These are phyloP conservation scores for Benthosema pterotum DNA, from an alignment of 2,797 vertebrate genomes.

Conservation along the genomic window DNA sequence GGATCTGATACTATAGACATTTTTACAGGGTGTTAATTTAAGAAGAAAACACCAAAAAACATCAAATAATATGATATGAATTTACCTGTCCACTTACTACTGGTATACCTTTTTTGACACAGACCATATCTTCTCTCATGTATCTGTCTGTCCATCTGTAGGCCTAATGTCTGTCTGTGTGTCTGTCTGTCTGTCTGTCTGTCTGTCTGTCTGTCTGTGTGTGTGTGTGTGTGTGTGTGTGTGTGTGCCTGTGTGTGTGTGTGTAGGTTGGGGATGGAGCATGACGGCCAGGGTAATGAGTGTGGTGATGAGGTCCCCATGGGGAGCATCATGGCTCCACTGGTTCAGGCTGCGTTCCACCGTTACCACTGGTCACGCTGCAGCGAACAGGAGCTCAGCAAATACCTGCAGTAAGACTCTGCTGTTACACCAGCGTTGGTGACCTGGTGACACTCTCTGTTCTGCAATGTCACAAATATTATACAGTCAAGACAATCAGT, in stretches of 20 bases:
- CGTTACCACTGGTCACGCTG: constrained; percentile 97
- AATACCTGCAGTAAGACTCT: constrained; percentile 88
- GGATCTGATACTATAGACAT: too few relatives aligned
- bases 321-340: constrained; percentile 97
- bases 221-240: background rate
- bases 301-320: constrained; percentile 90
- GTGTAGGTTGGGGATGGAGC: constrained; percentile 77
- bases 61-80: too few relatives aligned
- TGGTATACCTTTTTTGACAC: too few relatives aligned
- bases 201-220: constrained; percentile 9
- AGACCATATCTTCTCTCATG: too few relatives aligned
- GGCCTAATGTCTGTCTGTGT: background rate
- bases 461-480: too few relatives aligned
- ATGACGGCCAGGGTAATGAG: constrained; percentile 92
- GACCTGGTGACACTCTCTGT: too few relatives aligned
- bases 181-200: constrained; percentile 3
- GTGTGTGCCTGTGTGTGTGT: background rate
- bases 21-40: too few relatives aligned
- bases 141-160: background rate
- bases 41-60: too few relatives aligned
- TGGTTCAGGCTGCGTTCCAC: constrained; percentile 94
- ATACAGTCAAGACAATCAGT: too few relatives aligned
- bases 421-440: constrained; percentile 14
- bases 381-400: constrained; percentile 92
- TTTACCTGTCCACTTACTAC: too few relatives aligned